phyloP scores from a whole-genome alignment of 2,888 invertebrate genomes.

The Drosophila kambysellisi region DNA sequence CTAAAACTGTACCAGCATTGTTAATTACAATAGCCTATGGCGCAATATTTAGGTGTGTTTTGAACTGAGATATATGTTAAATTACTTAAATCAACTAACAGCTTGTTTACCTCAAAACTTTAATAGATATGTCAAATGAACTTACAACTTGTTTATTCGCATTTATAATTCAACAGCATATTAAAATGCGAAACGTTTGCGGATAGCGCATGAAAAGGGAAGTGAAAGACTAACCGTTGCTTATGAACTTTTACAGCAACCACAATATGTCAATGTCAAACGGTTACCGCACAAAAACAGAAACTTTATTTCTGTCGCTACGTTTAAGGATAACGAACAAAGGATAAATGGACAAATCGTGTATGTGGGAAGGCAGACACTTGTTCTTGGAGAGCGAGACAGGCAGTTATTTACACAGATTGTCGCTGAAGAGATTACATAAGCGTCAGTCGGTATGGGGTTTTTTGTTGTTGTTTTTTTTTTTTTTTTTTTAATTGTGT shows the following conservation, averaged over 20 bases:
- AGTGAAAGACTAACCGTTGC: not conserved
- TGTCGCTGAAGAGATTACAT: conserved; percentile 30
- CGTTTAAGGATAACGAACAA: not conserved
- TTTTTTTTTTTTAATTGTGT: conserved; percentile 65
- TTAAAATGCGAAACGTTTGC: not conserved
- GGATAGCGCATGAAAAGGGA: not conserved
- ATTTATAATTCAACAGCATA: too few species aligned
- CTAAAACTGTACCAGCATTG: conserved; percentile 56
- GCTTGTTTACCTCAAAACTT: not conserved
- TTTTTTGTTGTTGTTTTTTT: conserved; percentile 25
- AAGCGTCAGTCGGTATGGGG: conserved; percentile 21
- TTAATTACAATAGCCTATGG: conserved; percentile 53
- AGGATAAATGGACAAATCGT: not conserved
- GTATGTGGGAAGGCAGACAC: not conserved
- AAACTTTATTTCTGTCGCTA: not conserved
- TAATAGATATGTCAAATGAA: not conserved
- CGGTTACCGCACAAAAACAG: not conserved
- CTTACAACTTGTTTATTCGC: not conserved
- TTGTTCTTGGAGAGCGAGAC: not conserved
- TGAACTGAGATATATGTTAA: not conserved
- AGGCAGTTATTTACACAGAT: not conserved
- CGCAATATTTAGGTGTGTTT: conserved; percentile 9
- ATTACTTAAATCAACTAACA: not conserved
- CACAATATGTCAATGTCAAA: conserved; percentile 1
- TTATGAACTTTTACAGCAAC: not conserved